Evolutionary conservation across 2,888 invertebrate genomes (phyloP).

Genomic region (Synergus gifuensis): DNA sequence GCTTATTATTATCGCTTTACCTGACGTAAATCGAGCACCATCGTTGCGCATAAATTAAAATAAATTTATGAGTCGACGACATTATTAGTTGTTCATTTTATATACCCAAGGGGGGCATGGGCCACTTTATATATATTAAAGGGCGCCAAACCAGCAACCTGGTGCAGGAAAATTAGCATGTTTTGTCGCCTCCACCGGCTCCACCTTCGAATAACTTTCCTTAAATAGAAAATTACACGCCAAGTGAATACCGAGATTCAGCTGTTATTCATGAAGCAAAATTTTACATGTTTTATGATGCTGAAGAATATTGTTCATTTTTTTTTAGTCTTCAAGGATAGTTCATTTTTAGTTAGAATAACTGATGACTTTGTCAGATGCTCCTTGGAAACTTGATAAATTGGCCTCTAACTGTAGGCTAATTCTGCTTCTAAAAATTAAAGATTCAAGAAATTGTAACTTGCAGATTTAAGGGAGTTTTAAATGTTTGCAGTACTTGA

Average conservation of each 20-base stretch:
- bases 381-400: too few species aligned
- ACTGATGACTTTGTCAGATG: too few species aligned
- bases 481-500: conserved; percentile 10
- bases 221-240: conserved; percentile 27
- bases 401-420: too few species aligned
- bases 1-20: conserved; percentile 22
- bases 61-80: conserved; percentile 14
- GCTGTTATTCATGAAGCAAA: background rate
- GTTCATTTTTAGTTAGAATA: background rate
- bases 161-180: conserved; percentile 23
- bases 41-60: conserved; percentile 32
- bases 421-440: background rate
- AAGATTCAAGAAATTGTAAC: background rate
- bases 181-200: conserved; percentile 28
- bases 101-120: conserved; percentile 11
- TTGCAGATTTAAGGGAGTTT: conserved; percentile 9
- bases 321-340: background rate
- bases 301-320: background rate
- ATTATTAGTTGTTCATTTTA: conserved; percentile 18
- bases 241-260: background rate
- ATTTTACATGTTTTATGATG: background rate
- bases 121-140: conserved; percentile 20
- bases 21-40: conserved; percentile 27
- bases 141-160: conserved; percentile 11
- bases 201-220: conserved; percentile 3